Conservation (phyloP, 2,888 invertebrate species). For the Acholoe squamosa region DNA sequence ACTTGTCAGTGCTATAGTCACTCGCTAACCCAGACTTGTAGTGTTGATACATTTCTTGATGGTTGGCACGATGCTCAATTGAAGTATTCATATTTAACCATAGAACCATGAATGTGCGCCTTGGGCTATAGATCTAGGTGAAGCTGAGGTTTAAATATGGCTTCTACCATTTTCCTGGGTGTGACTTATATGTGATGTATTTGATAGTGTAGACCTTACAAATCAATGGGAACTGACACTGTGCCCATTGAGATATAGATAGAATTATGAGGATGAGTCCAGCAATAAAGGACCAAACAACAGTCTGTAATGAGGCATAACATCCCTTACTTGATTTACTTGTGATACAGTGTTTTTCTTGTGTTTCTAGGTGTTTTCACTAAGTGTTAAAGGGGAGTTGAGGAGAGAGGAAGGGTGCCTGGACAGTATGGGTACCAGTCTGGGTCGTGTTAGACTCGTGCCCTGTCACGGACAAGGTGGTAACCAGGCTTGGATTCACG, state of each 20-base stretch:
- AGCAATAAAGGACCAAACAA: not conserved
- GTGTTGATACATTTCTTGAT: not conserved
- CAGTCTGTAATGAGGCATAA: too few relatives aligned
- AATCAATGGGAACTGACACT: not conserved
- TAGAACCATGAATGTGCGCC: too few relatives aligned
- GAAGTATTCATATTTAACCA: too few relatives aligned
- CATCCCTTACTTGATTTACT: too few relatives aligned
- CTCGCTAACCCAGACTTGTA: too few relatives aligned
- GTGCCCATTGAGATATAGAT: not conserved
- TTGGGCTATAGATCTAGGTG: too few relatives aligned
- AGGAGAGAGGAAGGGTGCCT: conserved; percentile 82
- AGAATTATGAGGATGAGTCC: not conserved
- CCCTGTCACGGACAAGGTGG: conserved; percentile 76
- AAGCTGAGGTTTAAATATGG: too few relatives aligned
- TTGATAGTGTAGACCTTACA: not conserved
- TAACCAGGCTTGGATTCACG: conserved; percentile 81
- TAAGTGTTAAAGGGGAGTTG: conserved; percentile 78
- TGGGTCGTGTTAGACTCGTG: conserved; percentile 73
- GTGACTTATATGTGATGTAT: not conserved
- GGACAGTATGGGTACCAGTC: conserved; percentile 72
- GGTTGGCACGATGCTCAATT: not conserved
- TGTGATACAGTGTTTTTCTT: not conserved
- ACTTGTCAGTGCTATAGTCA: too few relatives aligned
- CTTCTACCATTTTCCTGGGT: too few relatives aligned
- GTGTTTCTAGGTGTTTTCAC: conserved; percentile 80